phyloP scores from a whole-genome alignment of 2,113 vertebrate species.

The Sinocyclocheilus maitianheensis region DNA sequence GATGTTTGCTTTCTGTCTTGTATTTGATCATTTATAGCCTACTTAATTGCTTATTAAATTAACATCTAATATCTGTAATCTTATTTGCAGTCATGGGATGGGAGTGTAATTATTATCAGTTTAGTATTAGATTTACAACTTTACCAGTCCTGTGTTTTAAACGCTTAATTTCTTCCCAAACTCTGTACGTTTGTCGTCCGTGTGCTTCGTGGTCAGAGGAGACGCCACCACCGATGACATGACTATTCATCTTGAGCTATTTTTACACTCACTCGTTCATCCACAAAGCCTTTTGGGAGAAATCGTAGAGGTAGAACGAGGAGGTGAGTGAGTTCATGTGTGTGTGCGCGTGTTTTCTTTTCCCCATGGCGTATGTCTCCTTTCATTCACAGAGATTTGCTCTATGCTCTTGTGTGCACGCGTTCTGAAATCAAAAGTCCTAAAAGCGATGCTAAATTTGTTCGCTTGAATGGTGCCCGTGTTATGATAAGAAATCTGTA shows the following conservation, averaged over 20 bases:
- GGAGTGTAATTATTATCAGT: neutral
- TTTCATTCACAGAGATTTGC: slow-evolving; percentile 32
- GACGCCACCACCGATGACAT: slow-evolving; percentile 24
- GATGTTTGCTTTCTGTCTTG: neutral
- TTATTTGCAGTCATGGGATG: neutral
- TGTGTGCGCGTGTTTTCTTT: neutral
- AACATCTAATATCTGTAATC: neutral
- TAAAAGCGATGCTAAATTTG: neutral
- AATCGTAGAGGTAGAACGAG: slow-evolving; percentile 28
- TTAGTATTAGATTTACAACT: neutral
- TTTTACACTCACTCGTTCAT: slow-evolving; percentile 48
- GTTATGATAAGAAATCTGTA: neutral
- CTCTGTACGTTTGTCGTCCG: slow-evolving; percentile 4
- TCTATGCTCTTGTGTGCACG: neutral
- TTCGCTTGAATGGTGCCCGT: neutral
- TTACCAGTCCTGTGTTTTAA: neutral
- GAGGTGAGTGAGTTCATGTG: slow-evolving; percentile 12
- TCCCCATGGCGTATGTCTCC: neutral
- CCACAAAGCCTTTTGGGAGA: slow-evolving; percentile 43
- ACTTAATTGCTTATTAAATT: neutral
- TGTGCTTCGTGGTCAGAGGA: slow-evolving; percentile 16
- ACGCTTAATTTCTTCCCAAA: neutral
- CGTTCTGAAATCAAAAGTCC: neutral
- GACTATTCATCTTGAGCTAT: slow-evolving; percentile 55
- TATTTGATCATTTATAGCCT: neutral